A percentile compares a stretch with the other conserved stretches of the same genome.
Evolutionary conservation across 2,113 vertebrate species (phyloP).

Genomic region (Brachyhypopomus gauderio): DNA sequence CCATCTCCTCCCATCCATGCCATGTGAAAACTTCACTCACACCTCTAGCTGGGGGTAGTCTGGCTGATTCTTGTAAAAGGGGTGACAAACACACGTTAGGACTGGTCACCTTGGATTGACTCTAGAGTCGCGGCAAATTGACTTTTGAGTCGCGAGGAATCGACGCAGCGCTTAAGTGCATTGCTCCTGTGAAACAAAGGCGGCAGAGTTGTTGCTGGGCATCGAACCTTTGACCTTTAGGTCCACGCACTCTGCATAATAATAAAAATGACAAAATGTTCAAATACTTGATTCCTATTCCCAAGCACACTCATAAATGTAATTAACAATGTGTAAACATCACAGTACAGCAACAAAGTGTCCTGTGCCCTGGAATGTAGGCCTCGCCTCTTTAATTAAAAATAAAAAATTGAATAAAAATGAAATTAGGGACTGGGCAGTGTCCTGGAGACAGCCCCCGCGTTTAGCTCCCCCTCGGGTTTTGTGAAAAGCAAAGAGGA

Average conservation of each 20-base stretch:
- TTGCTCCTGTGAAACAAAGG: no score
- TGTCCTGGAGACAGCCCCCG: not conserved
- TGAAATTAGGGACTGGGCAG: not conserved
- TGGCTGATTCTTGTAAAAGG: no score
- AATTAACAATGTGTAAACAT: constrained; percentile 22
- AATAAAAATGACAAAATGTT: not conserved
- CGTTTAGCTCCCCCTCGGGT: not conserved
- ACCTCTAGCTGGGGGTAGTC: no score
- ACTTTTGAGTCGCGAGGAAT: no score
- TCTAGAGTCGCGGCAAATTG: no score
- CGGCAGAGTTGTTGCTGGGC: no score
- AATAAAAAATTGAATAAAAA: no score
- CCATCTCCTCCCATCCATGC: not conserved
- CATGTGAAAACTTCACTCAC: no score
- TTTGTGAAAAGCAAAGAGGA: not conserved
- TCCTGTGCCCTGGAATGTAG: constrained; percentile 4
- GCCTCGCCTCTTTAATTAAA: not conserved
- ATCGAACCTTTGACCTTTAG: no score
- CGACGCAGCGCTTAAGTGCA: no score
- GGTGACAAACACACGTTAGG: no score
- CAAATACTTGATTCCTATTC: not conserved
- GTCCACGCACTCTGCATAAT: not conserved
- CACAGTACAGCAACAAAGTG: not conserved
- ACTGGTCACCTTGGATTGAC: no score
- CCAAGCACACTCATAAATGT: not conserved